Conservation (phyloP, 2,113 vertebrate genomes). For the Stigmatopora argus region DNA sequence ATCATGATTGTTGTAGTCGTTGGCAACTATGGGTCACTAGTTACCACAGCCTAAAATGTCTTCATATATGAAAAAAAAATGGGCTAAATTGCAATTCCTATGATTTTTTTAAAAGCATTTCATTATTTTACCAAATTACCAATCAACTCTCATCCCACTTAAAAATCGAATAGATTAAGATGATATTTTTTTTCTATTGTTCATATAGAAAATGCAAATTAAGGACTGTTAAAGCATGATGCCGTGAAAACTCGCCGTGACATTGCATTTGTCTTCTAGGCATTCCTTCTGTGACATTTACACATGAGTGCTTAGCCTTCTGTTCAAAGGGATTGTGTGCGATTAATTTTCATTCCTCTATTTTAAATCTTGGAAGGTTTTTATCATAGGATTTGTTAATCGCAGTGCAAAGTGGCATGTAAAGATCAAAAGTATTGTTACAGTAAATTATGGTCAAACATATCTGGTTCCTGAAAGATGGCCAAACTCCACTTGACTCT, state of each 20-base stretch:
- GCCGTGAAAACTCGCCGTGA: background rate
- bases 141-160: too few relatives aligned
- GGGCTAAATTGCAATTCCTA: too few relatives aligned
- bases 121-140: too few relatives aligned
- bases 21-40: too few relatives aligned
- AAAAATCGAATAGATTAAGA: too few relatives aligned
- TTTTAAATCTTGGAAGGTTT: background rate
- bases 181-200: background rate
- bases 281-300: slow-evolving; percentile 10
- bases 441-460: background rate
- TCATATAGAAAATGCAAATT: background rate
- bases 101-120: too few relatives aligned
- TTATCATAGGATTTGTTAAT: background rate
- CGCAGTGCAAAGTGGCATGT: background rate
- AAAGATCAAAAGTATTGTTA: background rate
- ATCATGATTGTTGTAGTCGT: too few relatives aligned
- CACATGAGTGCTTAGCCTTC: slow-evolving; percentile 2
- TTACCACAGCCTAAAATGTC: too few relatives aligned
- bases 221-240: background rate
- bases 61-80: too few relatives aligned
- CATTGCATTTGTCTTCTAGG: background rate
- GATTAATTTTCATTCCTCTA: background rate
- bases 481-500: background rate
- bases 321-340: background rate
- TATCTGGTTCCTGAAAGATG: background rate